These are phyloP conservation scores for Tiaroga cobitis DNA, from an alignment of 2,797 vertebrate genomes.

Conservation along the genomic window DNA sequence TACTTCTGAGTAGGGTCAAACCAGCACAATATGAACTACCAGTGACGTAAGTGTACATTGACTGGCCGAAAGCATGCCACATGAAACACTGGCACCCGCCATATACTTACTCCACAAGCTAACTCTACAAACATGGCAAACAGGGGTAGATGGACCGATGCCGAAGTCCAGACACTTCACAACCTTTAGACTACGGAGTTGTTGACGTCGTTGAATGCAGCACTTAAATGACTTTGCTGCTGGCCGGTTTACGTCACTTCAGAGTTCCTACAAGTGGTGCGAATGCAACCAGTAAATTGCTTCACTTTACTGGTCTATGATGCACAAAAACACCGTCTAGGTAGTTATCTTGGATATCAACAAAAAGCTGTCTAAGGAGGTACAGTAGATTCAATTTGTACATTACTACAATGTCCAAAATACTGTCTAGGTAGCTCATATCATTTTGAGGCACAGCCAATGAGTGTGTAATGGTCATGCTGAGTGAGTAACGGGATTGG, in stretches of 20 bases:
- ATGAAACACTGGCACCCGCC: not conserved
- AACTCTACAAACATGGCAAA: not conserved
- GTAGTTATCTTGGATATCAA: not conserved
- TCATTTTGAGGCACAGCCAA: conserved; percentile 13
- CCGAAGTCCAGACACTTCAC: not conserved
- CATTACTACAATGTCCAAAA: not conserved
- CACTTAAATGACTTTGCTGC: not conserved
- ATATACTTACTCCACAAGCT: not conserved
- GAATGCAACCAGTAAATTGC: not conserved
- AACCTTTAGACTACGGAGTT: not conserved
- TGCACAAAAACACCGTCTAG: not conserved
- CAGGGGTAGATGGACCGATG: not conserved
- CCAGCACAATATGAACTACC: not conserved
- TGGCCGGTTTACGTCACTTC: not conserved
- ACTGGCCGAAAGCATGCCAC: not conserved
- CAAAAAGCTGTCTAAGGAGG: not conserved
- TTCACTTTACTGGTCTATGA: not conserved
- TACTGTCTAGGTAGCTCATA: conserved; percentile 1
- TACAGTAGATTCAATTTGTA: not conserved
- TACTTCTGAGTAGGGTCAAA: not conserved
- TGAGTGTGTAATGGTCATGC: conserved; percentile 52
- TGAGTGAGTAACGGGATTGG: conserved; percentile 58
- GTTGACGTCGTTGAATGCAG: not conserved
- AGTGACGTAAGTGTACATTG: not conserved
- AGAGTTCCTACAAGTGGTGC: not conserved